Base-by-base conservation (phyloP, 1,140 invertebrate genomes). In the Caenorhabditis briggsae region DNA sequence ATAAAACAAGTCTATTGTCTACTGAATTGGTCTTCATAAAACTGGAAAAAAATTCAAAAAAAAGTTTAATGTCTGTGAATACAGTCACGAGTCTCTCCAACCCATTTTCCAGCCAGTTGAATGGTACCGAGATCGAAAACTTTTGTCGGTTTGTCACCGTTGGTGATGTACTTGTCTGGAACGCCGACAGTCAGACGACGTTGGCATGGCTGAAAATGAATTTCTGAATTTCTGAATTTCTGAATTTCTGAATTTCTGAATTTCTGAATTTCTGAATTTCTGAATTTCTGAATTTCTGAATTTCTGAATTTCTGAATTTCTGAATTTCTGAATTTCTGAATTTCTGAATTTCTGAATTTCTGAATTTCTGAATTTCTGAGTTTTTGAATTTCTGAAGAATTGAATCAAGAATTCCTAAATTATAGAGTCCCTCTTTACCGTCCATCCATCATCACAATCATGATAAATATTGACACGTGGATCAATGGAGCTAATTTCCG, bases 401-500 rank as follows among this genome's bases (percentile, higher is more conserved):
- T n/a, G n/a, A n/a, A n/a, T n/a, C n/a, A n/a, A n/a, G n/a, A n/a
- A n/a, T n/a, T n/a, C n/a, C n/a, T n/a, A n/a, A n/a, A n/a, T n/a
- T n/a, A n/a, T n/a, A n/a, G 3, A 56, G 23, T 70, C 88, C 20
- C 58, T n/a, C 83, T 74, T 56, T 25, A 87, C 70, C 53, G 65
- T 84, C 82, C 85, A 85, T 85, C 87, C 88, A 86, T 91, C 89
- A 43, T 91, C 89, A 82, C 90, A 90, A 50, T 90, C 88, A 64
- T 89, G 89, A 74, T 91, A 91, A 41, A 90, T 88, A 70, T 91
- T 91, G 18, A 91, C 61, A 84, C 91, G 90, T 7, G 90, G 90
- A 46, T 91, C 90, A 53, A 91, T 91, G n/a, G 74, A 64, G 23
- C 88, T 83, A 20, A 59, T 23, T 55, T 92, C 90, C 46, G 87